Conservation (phyloP, 2,888 invertebrate species). For the Epistrophe grossulariae region DNA sequence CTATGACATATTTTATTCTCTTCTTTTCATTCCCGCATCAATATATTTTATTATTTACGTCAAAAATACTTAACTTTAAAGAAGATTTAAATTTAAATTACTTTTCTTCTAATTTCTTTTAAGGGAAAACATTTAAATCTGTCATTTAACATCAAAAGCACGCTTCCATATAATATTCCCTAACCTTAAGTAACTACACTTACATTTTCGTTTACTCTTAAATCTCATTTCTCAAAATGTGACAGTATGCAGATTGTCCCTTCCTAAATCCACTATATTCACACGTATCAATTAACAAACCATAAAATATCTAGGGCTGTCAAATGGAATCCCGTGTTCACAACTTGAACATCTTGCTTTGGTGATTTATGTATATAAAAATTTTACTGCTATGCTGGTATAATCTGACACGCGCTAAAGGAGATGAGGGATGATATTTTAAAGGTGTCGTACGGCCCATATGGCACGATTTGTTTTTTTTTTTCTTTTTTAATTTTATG, state of each 20-base stretch:
- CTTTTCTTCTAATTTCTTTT: not conserved
- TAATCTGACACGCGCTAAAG: conserved; percentile 25
- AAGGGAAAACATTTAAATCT: conserved; percentile 22
- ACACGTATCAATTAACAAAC: conserved; percentile 55
- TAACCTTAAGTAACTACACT: conserved; percentile 3
- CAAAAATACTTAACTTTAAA: not conserved
- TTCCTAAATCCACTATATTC: conserved; percentile 25
- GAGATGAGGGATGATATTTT: conserved; percentile 34
- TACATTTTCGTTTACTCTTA: conserved; percentile 8
- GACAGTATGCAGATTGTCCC: conserved; percentile 26
- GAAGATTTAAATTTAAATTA: not conserved
- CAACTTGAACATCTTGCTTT: conserved; percentile 32
- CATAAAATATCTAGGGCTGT: conserved; percentile 29
- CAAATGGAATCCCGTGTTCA: conserved; percentile 18
- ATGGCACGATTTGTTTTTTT: conserved; percentile 33
- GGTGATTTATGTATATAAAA: conserved; percentile 31
- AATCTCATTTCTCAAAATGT: conserved; percentile 23
- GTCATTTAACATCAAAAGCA: conserved; percentile 9
- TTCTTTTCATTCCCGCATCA: not conserved
- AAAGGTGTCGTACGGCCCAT: conserved; percentile 17
- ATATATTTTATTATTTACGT: not conserved
- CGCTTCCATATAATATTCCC: not conserved
- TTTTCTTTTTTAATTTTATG: conserved; percentile 1
- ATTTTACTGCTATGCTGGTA: conserved; percentile 34
- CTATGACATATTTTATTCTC: too few relatives aligned